phyloP scores from a whole-genome alignment of 2,888 invertebrate genomes.

The Kuschelorhynchus macadamiae region DNA sequence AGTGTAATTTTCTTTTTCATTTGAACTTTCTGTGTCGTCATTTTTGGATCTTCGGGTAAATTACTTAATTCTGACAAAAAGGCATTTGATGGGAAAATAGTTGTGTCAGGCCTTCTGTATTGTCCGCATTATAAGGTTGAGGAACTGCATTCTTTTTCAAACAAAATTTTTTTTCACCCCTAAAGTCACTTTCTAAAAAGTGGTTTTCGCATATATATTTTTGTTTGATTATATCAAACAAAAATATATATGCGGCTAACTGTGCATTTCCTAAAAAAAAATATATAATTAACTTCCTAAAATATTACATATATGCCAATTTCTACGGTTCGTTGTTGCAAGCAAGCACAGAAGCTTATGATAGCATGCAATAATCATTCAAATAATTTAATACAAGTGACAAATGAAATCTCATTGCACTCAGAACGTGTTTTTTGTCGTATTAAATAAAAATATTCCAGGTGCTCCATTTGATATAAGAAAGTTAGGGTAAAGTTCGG shows the following conservation, averaged over 20 bases:
- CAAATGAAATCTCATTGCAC: too few species aligned
- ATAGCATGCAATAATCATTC: too few species aligned
- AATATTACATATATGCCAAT: background rate
- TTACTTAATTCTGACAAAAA: constrained; percentile 1
- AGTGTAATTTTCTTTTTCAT: constrained; percentile 5
- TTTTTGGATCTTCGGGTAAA: constrained; percentile 4
- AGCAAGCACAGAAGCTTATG: constrained; percentile 5
- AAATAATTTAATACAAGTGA: too few species aligned
- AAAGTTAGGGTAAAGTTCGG: too few species aligned
- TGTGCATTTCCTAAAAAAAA: constrained; percentile 4
- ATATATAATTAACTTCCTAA: constrained; percentile 1
- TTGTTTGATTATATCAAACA: constrained; percentile 1
- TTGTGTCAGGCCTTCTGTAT: background rate
- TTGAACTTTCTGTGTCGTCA: background rate
- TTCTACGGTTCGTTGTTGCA: constrained; percentile 1
- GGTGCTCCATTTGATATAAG: too few species aligned
- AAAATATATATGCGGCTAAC: too few species aligned
- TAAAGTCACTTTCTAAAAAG: constrained; percentile 2
- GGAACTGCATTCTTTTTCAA: background rate
- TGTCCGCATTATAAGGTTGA: constrained; percentile 6
- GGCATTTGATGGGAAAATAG: background rate
- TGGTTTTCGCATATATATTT: constrained; percentile 4
- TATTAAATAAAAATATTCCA: too few species aligned
- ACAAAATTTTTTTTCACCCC: background rate
- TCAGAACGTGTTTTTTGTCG: too few species aligned